Base-by-base conservation (phyloP, 2,888 invertebrate genomes). In the Cephus runcator region DNA sequence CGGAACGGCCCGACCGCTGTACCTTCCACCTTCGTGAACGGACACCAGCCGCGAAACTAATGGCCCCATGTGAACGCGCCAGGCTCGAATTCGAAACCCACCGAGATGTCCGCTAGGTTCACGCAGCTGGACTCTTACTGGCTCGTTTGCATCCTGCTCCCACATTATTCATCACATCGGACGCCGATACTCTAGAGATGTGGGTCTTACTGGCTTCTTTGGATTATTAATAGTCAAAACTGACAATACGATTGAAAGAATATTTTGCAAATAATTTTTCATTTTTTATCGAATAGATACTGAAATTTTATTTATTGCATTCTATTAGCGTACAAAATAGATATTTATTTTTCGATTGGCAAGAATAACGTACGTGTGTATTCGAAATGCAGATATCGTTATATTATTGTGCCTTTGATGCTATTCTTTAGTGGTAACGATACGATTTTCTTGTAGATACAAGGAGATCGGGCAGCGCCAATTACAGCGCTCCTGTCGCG, bases 91-190 rank as follows among this genome's bases (percentile, higher is more conserved):
- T 56, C 56, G 56, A 56, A 56, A 56, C 56, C 56, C 56, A 56
- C 23, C 71, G 71, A 71, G 71, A 73, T 76, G 73, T 56, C 78
- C 75, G 78, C 75, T 73, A 75, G 56, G 34, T 78, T 34, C 56
- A 76, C 78, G 56, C 76, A 56, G 78, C 73, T 56, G 78, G 76
- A 73, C 34, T 73, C 78, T 76, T 40, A 73, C 73, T 68, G 12
- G 75, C 75, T 78, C 76, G 75, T 78, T 78, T 78, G 75, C 78
- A 78, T 78, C 75, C 71, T 78, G 78, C 78, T 78, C 78, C 78
- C 78, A 78, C 78, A 76, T 78, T 40, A 73, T 78, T 78, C 78
- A 76, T 78, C 73, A 78, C 75, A 56, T 56, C 9, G 56, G 56
- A 9, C 23, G 1, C 56, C 56, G 23, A 56, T 56, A 23, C 56